Conservation (phyloP, 2,113 vertebrate species). For the Ibidorhyncha struthersii region DNA sequence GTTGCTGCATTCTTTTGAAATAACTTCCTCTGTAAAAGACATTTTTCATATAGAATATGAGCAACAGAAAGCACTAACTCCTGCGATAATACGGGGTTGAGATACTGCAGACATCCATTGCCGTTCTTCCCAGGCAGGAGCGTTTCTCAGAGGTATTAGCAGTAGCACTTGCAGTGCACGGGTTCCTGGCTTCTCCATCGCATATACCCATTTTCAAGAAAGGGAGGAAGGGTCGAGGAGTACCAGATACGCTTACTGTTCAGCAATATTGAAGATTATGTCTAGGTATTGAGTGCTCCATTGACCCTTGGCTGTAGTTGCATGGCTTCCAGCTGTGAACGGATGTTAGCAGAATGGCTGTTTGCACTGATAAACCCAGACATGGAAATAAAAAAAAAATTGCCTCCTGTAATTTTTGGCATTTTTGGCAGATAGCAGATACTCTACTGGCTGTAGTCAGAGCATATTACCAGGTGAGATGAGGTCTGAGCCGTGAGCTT, state of each 20-base stretch:
- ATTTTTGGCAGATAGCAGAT: background rate
- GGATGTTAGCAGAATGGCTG: background rate
- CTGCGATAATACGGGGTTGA: background rate
- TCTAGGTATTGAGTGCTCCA: background rate
- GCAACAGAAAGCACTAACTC: background rate
- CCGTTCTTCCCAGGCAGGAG: background rate
- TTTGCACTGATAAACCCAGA: background rate
- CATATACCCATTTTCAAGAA: background rate
- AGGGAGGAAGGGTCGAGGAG: background rate
- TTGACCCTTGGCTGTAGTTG: background rate
- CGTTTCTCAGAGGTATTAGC: background rate
- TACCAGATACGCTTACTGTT: background rate
- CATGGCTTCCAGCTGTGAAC: fast-evolving
- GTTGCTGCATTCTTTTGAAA: background rate
- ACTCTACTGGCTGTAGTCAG: background rate
- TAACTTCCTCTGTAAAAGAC: background rate
- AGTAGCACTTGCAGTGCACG: background rate
- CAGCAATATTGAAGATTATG: background rate
- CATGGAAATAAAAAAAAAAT: background rate
- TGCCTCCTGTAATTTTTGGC: background rate
- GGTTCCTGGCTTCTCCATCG: background rate
- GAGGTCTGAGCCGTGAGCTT: background rate
- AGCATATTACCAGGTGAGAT: background rate
- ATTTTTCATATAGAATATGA: background rate
- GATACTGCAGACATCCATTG: background rate